phyloP scores from a whole-genome alignment of 2,113 vertebrate species.

The mouse (Mus musculus) region GRCm39 chrX:79137501-79138000 shows the following conservation, averaged over 20 bases:
- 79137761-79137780: neutral
- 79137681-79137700: neutral
- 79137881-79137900: neutral
- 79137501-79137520: too few species aligned
- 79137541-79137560: neutral
- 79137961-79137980: slow-evolving; percentile 23
- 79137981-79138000: neutral
- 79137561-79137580: too few species aligned
- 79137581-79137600: neutral
- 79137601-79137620: neutral
- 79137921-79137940: neutral
- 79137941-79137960: slow-evolving; percentile 12
- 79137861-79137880: neutral
- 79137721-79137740: neutral
- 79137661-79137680: neutral
- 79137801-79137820: neutral
- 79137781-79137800: neutral
- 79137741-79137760: neutral
- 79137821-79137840: rapidly evolving
- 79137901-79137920: neutral
- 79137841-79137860: neutral
- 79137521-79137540: slow-evolving; percentile 26
- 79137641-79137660: neutral
- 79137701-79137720: neutral
- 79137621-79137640: neutral